Evolutionary conservation across 2,113 vertebrate genomes (phyloP), one percentile per base, ranked within the genome.

Genomic region (Oreochromis aureus): DNA sequence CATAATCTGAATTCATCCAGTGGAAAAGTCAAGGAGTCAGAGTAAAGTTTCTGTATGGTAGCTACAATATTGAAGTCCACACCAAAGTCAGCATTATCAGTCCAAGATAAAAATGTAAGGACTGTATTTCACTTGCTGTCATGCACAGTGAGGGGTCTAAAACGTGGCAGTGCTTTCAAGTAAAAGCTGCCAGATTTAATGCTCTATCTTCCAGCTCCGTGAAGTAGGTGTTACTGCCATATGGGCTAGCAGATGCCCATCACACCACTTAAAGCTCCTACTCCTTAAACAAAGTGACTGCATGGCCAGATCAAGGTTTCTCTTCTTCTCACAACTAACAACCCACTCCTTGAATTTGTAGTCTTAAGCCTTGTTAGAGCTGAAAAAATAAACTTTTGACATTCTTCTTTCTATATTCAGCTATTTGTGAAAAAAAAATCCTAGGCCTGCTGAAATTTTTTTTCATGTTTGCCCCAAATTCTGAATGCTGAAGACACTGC

Each of bases 401-500:
- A 69, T 12, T 89, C n/a, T 71, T 82, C 2, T 4, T 12, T 86
- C 19, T 84, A 4, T 66, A 34, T 10, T 63, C 7, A 88, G 16
- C 89, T 22, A 86, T 89, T 34, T 34, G 32, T 8, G 16, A n/a
- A 54, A 63, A 44, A 44, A 54, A 87, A 82, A 80, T n/a, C 22
- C 3, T 39, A 66, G 24, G n/a, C 48, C 4, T 32, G 54, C 58
- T 80, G 12, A 54, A 89, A 92, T 73, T 41, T 27, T 73, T 73
- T 18, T 18, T 82, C 59, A 79, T 79, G 41, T 89, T 78, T 89
- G 90, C 61, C 84, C 89, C 82, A 90, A 90, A 91, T 93, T 88
- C 81, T 89, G 63, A 87, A 90, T 59, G 81, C 85, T 80, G 66
- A 87, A 76, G 85, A 85, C 2, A 10, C 83, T 81, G 71, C 91